Base-by-base conservation (phyloP, 2,113 vertebrate species). In the Aramus guarauna region DNA sequence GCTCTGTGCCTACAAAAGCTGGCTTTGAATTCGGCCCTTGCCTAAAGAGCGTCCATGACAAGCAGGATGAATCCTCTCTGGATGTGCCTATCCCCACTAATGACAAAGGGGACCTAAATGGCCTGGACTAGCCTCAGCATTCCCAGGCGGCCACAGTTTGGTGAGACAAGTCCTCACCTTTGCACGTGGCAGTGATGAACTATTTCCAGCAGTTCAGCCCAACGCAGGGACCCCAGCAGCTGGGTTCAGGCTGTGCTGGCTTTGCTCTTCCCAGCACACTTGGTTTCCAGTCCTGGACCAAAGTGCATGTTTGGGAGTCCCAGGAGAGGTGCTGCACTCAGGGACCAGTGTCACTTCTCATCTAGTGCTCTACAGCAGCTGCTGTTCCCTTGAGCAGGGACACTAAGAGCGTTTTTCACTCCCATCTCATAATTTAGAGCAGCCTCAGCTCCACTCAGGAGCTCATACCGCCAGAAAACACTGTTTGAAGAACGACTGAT, bases 151-250 rank as follows among this genome's bases (percentile, higher is more conserved):
- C 22, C 36, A 78, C 34, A 26, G 39, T 15, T 26, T 15, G 43
- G 11, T 0, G 6, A 85, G 12, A 55, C 6, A 52, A 74, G 66
- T 58, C 26, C 41, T 63, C 79, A 92, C 68, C 73, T 77, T 29
- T 6, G 4, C 5, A 6, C 1, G 12, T 34, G 37, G 32, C 55
- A 63, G 20, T 2, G 8, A n/a, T 5, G 6, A 67, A 26, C 12
- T 9, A 9, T 11, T 84, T 5, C 56, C 83, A 94, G 72, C 56
- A 82, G 59, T 2, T 41, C 83, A 95, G 83, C 59, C 63, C 41
- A 7, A 41, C 3, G 1, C 7, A 5, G 58, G 68, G 55, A 92
- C 20, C 23, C 27, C 91, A 80, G 91, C 48, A 74, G 86, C 75
- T 59, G 81, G 14, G 19, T 13, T 56, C 89, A 79, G 79, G 23